phyloP scores from a whole-genome alignment of 2,797 vertebrate species.

The Phylloscopus collybita region DNA sequence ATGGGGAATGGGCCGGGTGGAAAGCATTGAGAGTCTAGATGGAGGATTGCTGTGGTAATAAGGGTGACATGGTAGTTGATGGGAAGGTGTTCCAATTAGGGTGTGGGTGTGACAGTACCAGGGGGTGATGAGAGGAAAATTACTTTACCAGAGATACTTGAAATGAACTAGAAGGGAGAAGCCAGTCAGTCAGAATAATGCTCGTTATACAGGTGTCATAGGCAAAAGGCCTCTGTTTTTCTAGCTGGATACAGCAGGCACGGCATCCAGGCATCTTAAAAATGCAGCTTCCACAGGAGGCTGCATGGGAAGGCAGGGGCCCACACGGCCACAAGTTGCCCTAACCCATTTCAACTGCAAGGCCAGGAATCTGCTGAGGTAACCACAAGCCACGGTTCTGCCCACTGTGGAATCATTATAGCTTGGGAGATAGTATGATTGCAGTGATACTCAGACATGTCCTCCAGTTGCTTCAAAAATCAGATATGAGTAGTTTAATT shows the following conservation, averaged over 20 bases:
- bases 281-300: background rate
- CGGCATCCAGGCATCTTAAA: background rate
- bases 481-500: background rate
- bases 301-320: background rate
- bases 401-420: background rate
- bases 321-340: background rate
- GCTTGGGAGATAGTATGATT: background rate
- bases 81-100: background rate
- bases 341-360: background rate
- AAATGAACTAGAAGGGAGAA: conserved; percentile 6
- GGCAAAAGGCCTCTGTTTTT: background rate
- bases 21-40: background rate
- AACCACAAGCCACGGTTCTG: background rate
- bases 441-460: background rate
- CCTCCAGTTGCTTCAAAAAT: background rate
- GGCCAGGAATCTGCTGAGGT: background rate
- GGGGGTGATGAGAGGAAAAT: conserved; percentile 18
- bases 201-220: background rate
- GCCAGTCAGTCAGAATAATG: background rate
- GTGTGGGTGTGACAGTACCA: background rate
- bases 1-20: background rate
- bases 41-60: background rate
- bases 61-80: background rate
- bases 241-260: background rate
- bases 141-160: background rate